Evolutionary conservation across 2,888 invertebrate species (phyloP).

Genomic region (Formica aserva): DNA sequence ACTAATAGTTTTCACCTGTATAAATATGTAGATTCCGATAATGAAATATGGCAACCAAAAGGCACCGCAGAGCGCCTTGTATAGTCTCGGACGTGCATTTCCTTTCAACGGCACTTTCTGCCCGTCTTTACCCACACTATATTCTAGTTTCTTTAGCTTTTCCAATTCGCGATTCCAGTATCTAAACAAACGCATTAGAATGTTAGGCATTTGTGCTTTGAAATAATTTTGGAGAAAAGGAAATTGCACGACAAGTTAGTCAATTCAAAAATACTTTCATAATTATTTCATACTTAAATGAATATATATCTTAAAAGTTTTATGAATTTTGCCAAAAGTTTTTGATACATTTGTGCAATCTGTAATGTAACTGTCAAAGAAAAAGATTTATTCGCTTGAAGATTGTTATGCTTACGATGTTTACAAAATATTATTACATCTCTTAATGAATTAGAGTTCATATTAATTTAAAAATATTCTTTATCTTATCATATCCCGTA

Average conservation of each 20-base stretch:
- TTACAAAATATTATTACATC: neutral
- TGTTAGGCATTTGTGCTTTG: neutral
- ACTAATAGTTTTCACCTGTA: slow-evolving; percentile 54
- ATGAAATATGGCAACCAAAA: slow-evolving; percentile 82
- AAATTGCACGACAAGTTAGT: neutral
- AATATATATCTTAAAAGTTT: neutral
- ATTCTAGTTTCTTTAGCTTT: slow-evolving; percentile 73
- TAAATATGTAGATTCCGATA: slow-evolving; percentile 60
- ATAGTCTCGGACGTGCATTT: slow-evolving; percentile 84
- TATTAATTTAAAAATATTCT: neutral
- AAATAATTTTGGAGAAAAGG: neutral
- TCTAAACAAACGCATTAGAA: slow-evolving; percentile 76
- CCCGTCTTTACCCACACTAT: slow-evolving; percentile 65
- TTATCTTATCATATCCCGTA: too few species aligned
- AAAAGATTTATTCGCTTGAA: neutral
- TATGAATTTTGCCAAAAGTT: neutral
- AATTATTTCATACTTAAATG: neutral
- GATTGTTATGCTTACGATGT: neutral
- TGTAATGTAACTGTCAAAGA: neutral
- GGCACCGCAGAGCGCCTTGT: slow-evolving; percentile 84
- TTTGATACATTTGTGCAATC: neutral
- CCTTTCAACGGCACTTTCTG: slow-evolving; percentile 55
- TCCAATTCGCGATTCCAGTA: slow-evolving; percentile 85
- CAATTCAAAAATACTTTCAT: neutral
- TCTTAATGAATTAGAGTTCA: neutral